Base-by-base conservation (phyloP, 2,888 invertebrate species). In the Isotomurus palustris region DNA sequence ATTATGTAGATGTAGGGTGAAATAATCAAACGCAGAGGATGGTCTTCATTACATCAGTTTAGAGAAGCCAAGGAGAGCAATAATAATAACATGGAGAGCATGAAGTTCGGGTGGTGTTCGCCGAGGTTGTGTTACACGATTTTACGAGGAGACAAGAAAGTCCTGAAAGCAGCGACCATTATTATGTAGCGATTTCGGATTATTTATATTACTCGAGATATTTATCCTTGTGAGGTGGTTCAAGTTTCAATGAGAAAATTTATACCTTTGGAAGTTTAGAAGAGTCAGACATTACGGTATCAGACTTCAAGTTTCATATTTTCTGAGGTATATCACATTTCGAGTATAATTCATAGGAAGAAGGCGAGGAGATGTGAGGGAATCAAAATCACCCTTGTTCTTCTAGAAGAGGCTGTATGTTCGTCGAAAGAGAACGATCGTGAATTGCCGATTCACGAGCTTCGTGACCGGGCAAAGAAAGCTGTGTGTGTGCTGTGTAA, bases 361-460 rank as follows among this genome's bases (percentile, higher is more conserved):
- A n/a, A n/a, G n/a, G n/a, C n/a, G n/a, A n/a, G n/a, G n/a, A n/a
- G n/a, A n/a, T n/a, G n/a, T n/a, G n/a, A n/a, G n/a, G n/a, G n/a
- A n/a, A n/a, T n/a, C n/a, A n/a, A n/a, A n/a, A n/a, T n/a, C n/a
- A n/a, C n/a, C n/a, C n/a, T n/a, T n/a, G n/a, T n/a, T n/a, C n/a
- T n/a, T n/a, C n/a, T n/a, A n/a, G n/a, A n/a, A n/a, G n/a, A n/a
- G n/a, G n/a, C n/a, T n/a, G n/a, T n/a, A n/a, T n/a, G n/a, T n/a
- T n/a, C n/a, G n/a, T n/a, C n/a, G n/a, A 38, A 22, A 36, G 44
- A 25, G 43, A 43, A 45, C 60, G 61, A 62, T 65, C 65, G 65
- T 65, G 65, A 65, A 65, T 60, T 56, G 66, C 53, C 54, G 60
- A 62, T 66, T 66, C 66, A 66, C 66, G 66, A 66, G 58, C 60